Evolutionary conservation across 2,797 vertebrate genomes (phyloP).

Genomic region (Hydrophis major): DNA sequence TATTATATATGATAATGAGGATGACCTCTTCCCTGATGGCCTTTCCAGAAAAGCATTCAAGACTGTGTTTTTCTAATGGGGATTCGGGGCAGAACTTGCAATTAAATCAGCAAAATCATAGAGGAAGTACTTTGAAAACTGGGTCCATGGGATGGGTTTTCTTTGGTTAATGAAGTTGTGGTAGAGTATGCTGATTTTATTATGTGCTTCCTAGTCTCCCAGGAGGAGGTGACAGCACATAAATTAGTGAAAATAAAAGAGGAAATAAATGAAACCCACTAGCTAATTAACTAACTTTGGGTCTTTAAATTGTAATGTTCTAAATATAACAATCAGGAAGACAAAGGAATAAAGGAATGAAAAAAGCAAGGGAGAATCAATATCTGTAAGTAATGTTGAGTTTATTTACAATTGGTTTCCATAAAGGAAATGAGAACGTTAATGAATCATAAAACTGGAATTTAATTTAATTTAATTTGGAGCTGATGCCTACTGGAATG

Average conservation of each 20-base stretch:
- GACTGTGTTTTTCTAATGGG: neutral
- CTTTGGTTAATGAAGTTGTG: neutral
- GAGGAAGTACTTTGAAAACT: neutral
- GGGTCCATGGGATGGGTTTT: neutral
- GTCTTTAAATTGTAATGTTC: neutral
- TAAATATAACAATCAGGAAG: neutral
- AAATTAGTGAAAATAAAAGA: neutral
- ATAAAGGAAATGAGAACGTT: neutral
- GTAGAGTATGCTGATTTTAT: neutral
- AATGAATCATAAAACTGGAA: neutral
- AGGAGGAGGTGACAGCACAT: neutral
- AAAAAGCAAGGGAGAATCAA: neutral
- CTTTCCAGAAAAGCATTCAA: neutral
- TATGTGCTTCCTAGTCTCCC: neutral
- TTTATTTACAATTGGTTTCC: neutral
- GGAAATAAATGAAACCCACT: neutral
- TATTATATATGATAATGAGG: neutral
- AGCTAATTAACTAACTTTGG: neutral
- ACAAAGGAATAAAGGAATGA: neutral
- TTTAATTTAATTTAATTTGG: neutral
- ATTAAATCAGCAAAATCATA: neutral
- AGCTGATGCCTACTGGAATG: neutral
- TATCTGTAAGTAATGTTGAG: neutral
- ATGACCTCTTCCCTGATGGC: neutral
- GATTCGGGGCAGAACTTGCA: neutral